A percentile compares a stretch with the other conserved stretches of the same genome.
These are phyloP conservation scores for Nasua narica DNA, from an alignment of 2,797 vertebrate species.

Conservation along the genomic window DNA sequence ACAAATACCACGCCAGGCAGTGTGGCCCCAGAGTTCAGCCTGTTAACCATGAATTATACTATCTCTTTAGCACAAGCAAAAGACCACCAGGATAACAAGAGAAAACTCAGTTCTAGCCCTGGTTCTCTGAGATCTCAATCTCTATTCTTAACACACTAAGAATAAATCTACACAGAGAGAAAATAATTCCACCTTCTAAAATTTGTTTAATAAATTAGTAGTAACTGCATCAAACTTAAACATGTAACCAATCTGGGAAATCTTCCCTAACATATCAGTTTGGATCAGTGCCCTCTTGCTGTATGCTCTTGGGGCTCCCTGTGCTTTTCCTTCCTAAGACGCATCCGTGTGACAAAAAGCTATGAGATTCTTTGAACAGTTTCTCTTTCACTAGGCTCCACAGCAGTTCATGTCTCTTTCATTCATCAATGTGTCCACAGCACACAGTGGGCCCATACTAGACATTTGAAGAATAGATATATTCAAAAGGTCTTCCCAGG, in stretches of 20 bases:
- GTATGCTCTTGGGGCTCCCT: not conserved
- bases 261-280: not conserved
- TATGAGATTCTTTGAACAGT: not conserved
- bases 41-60: not conserved
- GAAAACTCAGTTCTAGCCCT: not conserved
- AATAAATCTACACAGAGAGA: not conserved
- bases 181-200: slow-evolving; percentile 37
- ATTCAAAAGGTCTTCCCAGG: not conserved
- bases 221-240: slow-evolving; percentile 24
- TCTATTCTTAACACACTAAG: not conserved
- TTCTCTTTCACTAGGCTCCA: not conserved
- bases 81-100: not conserved
- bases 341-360: not conserved
- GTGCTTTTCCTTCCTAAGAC: not conserved
- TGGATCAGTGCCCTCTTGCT: not conserved
- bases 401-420: not conserved
- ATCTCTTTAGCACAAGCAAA: not conserved
- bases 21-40: not conserved
- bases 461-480: not conserved
- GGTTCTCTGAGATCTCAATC: not conserved
- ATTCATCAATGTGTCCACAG: not conserved
- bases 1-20: not conserved
- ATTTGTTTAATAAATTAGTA: not conserved
- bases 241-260: not conserved
- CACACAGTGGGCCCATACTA: not conserved